phyloP scores from a whole-genome alignment of 2,888 invertebrate genomes.

The Gnatocerus cornutus region DNA sequence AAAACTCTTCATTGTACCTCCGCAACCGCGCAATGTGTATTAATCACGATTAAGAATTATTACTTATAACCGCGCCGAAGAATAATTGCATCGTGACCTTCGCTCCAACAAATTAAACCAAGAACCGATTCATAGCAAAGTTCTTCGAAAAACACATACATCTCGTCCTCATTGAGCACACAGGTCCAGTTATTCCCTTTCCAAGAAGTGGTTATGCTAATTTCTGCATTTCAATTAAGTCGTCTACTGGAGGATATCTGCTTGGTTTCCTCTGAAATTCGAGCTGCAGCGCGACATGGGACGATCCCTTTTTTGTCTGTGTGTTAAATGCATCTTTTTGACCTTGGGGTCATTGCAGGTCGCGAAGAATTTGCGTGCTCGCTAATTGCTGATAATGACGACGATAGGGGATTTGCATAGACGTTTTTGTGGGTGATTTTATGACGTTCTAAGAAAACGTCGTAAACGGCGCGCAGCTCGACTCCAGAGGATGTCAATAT shows the following conservation, averaged over 20 bases:
- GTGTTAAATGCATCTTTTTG: no score
- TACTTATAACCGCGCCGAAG: neutral
- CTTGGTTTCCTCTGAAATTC: constrained; percentile 6
- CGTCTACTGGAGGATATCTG: constrained; percentile 26
- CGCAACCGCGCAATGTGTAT: constrained; percentile 3
- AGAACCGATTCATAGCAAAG: neutral
- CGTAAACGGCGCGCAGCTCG: no score
- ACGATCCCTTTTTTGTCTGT: no score
- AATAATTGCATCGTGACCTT: constrained; percentile 11
- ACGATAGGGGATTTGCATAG: no score
- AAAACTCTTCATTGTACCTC: neutral
- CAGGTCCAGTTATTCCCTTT: constrained; percentile 30
- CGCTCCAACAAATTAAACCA: constrained; percentile 11
- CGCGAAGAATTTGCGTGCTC: no score
- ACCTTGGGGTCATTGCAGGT: no score
- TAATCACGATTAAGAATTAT: constrained; percentile 9
- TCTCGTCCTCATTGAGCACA: constrained; percentile 11
- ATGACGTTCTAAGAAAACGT: no score
- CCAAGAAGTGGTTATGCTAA: constrained; percentile 37
- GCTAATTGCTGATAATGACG: no score
- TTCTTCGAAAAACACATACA: constrained; percentile 1
- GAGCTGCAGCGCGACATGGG: neutral
- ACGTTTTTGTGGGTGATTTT: no score
- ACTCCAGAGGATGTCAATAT: no score
- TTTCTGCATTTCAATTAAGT: constrained; percentile 38